Percentiles rank a stretch among this genome's conserved stretches.
Conservation (phyloP, 53 echinoderm and acorn worm species). For the Patiria pectinifera region DNA sequence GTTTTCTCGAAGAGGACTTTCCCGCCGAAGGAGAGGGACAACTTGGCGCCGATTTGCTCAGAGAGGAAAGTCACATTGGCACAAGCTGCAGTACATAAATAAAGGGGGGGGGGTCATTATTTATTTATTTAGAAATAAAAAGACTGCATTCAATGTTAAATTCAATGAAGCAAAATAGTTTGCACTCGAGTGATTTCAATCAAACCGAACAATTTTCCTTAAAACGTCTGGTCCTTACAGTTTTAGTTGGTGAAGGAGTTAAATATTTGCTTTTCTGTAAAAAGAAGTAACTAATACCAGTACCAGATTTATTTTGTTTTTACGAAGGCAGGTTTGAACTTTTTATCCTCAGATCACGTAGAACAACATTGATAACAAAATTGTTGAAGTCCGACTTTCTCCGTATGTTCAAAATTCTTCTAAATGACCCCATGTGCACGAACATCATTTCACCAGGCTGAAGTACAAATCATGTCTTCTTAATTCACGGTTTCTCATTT, state of each 20-base stretch:
- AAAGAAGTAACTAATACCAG: too few relatives aligned
- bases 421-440: not conserved
- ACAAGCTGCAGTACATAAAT: constrained; percentile 8
- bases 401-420: too few relatives aligned
- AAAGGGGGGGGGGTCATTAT: not conserved
- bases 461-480: too few relatives aligned
- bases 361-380: not conserved
- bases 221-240: not conserved
- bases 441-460: not conserved
- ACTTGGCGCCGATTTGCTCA: constrained; percentile 8
- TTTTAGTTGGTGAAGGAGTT: not conserved
- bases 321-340: too few relatives aligned
- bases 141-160: too few relatives aligned
- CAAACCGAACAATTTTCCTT: not conserved
- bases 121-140: too few relatives aligned
- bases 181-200: not conserved
- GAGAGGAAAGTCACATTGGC: constrained; percentile 27
- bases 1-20: constrained; percentile 40
- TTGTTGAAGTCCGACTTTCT: not conserved
- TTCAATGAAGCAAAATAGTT: not conserved
- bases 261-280: too few relatives aligned
- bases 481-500: too few relatives aligned
- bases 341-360: not conserved
- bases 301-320: too few relatives aligned
- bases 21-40: constrained; percentile 14